Evolutionary conservation across 2,797 vertebrate species (phyloP).

Genomic region (Trachurus trachurus): DNA sequence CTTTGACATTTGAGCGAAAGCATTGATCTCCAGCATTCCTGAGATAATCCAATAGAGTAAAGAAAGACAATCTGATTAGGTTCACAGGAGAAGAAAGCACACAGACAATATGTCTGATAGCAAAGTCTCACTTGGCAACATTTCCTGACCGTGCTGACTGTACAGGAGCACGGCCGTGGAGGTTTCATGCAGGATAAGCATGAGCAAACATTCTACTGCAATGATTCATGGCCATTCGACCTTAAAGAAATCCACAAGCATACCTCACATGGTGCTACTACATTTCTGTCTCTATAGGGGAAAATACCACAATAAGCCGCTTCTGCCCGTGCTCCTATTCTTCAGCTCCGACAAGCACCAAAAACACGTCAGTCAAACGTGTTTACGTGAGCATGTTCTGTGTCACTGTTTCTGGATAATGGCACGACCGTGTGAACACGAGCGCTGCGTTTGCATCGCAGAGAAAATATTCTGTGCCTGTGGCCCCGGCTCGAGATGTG

Average conservation of each 20-base stretch:
- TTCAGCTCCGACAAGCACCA: neutral
- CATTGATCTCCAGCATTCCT: slow-evolving; percentile 3
- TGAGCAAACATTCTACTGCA: slow-evolving; percentile 70
- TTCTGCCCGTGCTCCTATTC: slow-evolving; percentile 30
- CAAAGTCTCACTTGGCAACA: slow-evolving; percentile 8
- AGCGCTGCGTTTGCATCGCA: slow-evolving; percentile 29
- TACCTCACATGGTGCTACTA: slow-evolving; percentile 66
- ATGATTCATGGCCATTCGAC: slow-evolving; percentile 64
- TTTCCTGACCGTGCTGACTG: slow-evolving; percentile 33
- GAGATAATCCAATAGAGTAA: neutral
- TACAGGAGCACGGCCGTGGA: slow-evolving; percentile 45
- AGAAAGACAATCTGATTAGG: slow-evolving; percentile 2
- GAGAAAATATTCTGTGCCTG: slow-evolving; percentile 28
- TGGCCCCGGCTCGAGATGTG: slow-evolving; percentile 41
- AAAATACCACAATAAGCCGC: slow-evolving; percentile 33
- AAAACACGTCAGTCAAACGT: neutral
- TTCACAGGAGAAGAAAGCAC: neutral
- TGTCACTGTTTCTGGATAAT: slow-evolving; percentile 7
- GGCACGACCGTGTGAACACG: slow-evolving; percentile 9
- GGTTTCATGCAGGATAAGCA: slow-evolving; percentile 56
- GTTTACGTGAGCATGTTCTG: slow-evolving; percentile 2
- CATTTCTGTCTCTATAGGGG: slow-evolving; percentile 54
- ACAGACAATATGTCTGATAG: slow-evolving; percentile 13
- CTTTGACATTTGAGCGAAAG: neutral
- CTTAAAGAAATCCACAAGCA: slow-evolving; percentile 67